Percentiles rank a stretch among this genome's conserved stretches.
These are phyloP conservation scores for Girardinus metallicus DNA, from an alignment of 2,797 vertebrate genomes.

Conservation along the genomic window DNA sequence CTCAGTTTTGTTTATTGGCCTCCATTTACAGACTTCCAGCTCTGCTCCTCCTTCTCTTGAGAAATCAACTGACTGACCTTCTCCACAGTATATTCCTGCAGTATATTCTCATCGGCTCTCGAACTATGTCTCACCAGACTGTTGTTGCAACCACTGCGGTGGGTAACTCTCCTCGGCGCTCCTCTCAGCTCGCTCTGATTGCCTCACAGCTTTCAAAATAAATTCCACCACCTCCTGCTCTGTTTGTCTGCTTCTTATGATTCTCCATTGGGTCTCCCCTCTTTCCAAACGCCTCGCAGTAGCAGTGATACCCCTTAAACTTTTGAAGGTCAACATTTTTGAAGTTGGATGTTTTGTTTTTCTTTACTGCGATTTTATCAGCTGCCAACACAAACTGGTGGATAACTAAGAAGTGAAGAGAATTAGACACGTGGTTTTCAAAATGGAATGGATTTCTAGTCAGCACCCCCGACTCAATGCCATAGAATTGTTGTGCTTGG, in stretches of 20 bases:
- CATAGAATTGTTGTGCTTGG: neutral
- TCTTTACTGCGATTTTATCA: neutral
- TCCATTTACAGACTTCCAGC: neutral
- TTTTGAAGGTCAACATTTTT: neutral
- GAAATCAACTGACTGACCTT: neutral
- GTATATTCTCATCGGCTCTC: neutral
- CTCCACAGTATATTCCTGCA: neutral
- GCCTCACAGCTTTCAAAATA: neutral
- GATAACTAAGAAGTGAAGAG: neutral
- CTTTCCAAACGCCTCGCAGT: neutral
- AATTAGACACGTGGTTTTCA: neutral
- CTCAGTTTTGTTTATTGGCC: neutral
- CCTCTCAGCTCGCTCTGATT: neutral
- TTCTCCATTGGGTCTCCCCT: neutral
- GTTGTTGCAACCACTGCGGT: neutral
- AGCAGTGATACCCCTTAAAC: neutral
- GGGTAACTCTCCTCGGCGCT: neutral
- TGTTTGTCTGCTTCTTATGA: neutral
- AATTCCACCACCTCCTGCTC: neutral
- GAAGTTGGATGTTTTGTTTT: neutral
- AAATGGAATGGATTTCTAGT: neutral
- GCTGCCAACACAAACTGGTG: neutral
- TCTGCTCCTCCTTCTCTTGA: constrained; percentile 2
- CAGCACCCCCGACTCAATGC: neutral
- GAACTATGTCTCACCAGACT: neutral